Percentiles rank a stretch among this genome's conserved stretches.
Evolutionary conservation across 2,797 vertebrate species (phyloP).

Genomic region (Mus caroli): DNA sequence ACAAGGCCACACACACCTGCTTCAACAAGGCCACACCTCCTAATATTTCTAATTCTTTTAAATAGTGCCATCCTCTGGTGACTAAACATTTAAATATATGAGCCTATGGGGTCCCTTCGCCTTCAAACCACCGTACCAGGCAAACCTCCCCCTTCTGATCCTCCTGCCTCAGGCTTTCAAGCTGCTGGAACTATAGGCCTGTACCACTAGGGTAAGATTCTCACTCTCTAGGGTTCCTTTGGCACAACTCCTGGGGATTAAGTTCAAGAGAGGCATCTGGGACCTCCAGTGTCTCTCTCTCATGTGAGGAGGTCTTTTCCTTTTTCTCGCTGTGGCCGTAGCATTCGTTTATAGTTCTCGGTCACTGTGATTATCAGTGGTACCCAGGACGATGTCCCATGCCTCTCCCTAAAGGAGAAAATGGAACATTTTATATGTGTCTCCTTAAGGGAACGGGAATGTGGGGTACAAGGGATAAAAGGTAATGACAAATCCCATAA

Average conservation of each 20-base stretch:
- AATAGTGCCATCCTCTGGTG: background rate
- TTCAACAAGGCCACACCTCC: background rate
- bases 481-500: background rate
- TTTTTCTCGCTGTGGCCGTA: background rate
- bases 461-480: background rate
- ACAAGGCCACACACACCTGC: background rate
- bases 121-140: background rate
- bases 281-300: background rate
- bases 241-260: background rate
- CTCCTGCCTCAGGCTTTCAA: background rate
- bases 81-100: background rate
- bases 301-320: background rate
- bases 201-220: background rate
- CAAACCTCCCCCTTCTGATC: background rate
- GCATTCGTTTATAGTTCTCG: background rate
- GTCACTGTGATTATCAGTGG: background rate
- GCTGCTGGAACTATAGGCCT: background rate
- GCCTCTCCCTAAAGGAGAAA: background rate
- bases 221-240: background rate
- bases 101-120: background rate
- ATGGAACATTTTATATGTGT: background rate
- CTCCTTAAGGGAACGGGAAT: background rate
- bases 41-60: background rate
- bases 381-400: background rate
- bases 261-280: background rate